These are phyloP conservation scores for Pangasianodon gigas DNA, from an alignment of 2,113 vertebrate species.

Conservation along the genomic window DNA sequence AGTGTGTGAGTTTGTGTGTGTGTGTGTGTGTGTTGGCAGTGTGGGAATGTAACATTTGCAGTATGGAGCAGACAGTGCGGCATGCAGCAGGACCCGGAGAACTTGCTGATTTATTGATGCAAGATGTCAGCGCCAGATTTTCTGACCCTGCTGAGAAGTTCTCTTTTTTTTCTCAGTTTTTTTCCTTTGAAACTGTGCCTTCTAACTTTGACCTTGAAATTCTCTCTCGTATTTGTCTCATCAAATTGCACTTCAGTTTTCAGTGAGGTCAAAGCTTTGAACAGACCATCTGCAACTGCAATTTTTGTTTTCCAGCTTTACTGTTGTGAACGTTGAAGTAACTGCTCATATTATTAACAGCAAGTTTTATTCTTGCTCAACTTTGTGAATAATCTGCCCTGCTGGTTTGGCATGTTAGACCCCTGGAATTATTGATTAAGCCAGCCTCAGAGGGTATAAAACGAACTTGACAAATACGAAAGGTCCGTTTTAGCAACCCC, in stretches of 20 bases:
- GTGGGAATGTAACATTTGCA: constrained; percentile 13
- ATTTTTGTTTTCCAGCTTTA: neutral
- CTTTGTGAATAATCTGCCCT: neutral
- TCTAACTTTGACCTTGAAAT: constrained; percentile 38
- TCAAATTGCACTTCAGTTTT: constrained; percentile 58
- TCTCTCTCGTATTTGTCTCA: constrained; percentile 66
- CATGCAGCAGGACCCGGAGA: constrained; percentile 39
- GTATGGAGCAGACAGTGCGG: constrained; percentile 25
- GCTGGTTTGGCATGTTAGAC: neutral
- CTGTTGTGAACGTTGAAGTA: neutral
- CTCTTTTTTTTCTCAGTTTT: neutral
- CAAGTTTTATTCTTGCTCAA: neutral
- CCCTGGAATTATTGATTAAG: neutral
- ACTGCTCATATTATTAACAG: constrained; percentile 1
- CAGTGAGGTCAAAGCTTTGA: constrained; percentile 32
- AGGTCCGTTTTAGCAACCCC: constrained; percentile 59
- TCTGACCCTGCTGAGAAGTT: constrained; percentile 38
- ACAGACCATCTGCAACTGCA: constrained; percentile 27
- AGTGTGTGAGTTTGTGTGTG: constrained; percentile 14
- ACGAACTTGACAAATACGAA: constrained; percentile 6
- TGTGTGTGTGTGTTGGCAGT: constrained; percentile 3
- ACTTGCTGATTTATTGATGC: constrained; percentile 48
- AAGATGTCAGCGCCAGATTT: constrained; percentile 43
- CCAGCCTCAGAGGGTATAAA: neutral
- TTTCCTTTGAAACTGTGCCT: neutral